Evolutionary conservation across 1,140 invertebrate genomes (phyloP), one percentile per base, ranked within the genome.

Genomic region (Calycopis cecrops): DNA sequence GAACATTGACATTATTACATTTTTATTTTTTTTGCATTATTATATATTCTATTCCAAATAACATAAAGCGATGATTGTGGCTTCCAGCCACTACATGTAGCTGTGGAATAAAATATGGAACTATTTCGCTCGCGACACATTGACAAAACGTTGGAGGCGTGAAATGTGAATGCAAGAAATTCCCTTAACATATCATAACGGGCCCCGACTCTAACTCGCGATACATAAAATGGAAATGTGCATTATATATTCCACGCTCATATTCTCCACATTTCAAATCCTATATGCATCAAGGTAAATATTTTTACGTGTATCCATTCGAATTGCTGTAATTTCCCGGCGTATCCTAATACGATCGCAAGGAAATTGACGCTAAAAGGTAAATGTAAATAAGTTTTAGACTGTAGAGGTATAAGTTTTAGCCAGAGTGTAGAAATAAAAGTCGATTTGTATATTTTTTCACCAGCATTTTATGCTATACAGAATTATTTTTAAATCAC

Each of bases 171-270:
- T 65, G 44, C 60, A 51, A 63, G 52, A 65, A 63, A 62, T 63
- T 57, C 52, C 40, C 55, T 65, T 63, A 60, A 61, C 61, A 35
- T 63, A 47, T 62, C 57, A 59, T 59, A 66, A 62, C 61, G 35
- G 62, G 52, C 17, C 50, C 52, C 57, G 59, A 59, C 62, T 63
- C 60, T 59, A 48, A 57, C 62, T 64, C 55, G 61, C 59, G 53
- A 60, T 64, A 62, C 61, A 62, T 59, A 57, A 52, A 52, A 55
- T 50, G 48, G 55, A 60, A 61, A 67, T 67, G 57, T 62, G 47
- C 55, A 67, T 57, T 67, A 57, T 54, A 49, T 64, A 67, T 67
- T 67, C 65, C 53, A 59, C 38, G 28, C 52, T 57, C 59, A 64
- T 48, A 44, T 50, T 50, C 52, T 18, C 51, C 44, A 50, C 48